A percentile compares a stretch with the other conserved stretches of the same genome.
These are phyloP conservation scores for Tortricodes alternella DNA, from an alignment of 2,888 invertebrate species.

Conservation along the genomic window DNA sequence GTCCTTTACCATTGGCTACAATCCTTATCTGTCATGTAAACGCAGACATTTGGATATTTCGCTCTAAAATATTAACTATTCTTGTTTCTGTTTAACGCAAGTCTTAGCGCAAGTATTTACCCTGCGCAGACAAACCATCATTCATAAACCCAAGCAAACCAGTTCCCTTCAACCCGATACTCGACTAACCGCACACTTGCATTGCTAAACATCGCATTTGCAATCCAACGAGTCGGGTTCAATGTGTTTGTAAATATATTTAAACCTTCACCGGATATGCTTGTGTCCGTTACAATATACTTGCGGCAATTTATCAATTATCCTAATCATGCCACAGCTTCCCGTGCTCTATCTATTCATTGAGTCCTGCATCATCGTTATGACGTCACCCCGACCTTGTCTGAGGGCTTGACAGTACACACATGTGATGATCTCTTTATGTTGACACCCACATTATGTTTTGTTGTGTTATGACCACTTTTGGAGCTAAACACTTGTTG, in stretches of 20 bases:
- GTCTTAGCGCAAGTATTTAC: neutral
- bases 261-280: constrained; percentile 54
- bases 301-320: constrained; percentile 70
- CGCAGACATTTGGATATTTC: neutral
- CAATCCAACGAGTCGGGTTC: constrained; percentile 51
- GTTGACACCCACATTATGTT: constrained; percentile 58
- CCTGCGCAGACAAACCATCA: neutral
- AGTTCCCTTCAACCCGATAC: constrained; percentile 46
- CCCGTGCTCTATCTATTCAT: constrained; percentile 48
- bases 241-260: constrained; percentile 50
- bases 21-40: too few relatives aligned
- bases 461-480: constrained; percentile 28
- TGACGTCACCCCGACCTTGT: constrained; percentile 76
- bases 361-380: constrained; percentile 64
- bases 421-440: constrained; percentile 58
- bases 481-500: constrained; percentile 6
- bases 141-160: constrained; percentile 45
- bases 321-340: constrained; percentile 45
- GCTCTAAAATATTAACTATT: neutral
- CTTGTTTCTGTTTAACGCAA: neutral
- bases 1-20: too few relatives aligned
- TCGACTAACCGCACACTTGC: constrained; percentile 42
- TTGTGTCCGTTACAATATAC: constrained; percentile 42
- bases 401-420: constrained; percentile 54
- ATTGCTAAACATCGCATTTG: constrained; percentile 46